phyloP scores from a whole-genome alignment of 1,140 invertebrate species.

The Meloidogyne floridensis region DNA sequence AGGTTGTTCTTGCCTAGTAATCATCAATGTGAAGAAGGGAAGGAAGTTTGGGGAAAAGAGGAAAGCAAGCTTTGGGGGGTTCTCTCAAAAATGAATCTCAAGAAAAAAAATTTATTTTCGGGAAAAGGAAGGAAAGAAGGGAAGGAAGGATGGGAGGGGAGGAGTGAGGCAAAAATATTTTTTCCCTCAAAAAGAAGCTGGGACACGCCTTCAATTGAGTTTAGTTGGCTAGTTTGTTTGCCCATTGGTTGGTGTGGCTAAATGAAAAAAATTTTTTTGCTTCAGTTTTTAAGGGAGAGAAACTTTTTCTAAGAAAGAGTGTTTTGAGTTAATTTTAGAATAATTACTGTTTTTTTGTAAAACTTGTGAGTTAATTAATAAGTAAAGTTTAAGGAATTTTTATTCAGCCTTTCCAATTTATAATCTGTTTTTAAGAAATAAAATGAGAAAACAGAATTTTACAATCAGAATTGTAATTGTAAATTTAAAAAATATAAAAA shows the following conservation, averaged over 20 bases:
- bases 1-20: neutral
- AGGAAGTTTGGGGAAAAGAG: neutral
- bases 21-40: neutral
- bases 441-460: no score
- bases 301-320: no score
- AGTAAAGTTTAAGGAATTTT: no score
- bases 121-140: conserved; percentile 4
- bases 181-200: neutral
- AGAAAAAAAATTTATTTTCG: conserved; percentile 1
- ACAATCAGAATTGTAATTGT: no score
- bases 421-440: no score
- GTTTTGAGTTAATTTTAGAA: no score
- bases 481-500: no score
- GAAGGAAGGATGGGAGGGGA: conserved; percentile 8
- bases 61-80: neutral
- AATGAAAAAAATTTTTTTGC: neutral
- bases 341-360: no score
- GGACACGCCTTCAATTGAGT: neutral
- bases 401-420: no score
- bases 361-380: no score
- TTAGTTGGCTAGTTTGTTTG: neutral
- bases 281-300: no score
- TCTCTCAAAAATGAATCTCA: neutral
- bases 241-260: neutral
- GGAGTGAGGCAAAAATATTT: neutral